Percentiles rank a stretch among this genome's conserved stretches.
Conservation (phyloP, 2,797 vertebrate species). For the Myotis pilosus region DNA sequence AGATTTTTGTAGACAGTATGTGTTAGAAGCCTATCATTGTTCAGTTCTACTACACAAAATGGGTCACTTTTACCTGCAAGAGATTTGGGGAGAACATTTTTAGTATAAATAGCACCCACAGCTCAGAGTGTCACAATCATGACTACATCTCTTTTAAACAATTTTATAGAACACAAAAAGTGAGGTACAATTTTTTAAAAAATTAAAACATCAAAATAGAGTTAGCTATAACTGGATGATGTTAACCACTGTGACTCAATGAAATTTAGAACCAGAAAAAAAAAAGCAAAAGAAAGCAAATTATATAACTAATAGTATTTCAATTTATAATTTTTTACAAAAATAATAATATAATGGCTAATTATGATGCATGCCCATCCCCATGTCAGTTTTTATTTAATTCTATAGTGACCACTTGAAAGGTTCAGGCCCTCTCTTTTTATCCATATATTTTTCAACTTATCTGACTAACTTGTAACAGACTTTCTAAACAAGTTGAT, state of each 20-base stretch:
- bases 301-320: conserved; percentile 47
- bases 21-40: conserved; percentile 96
- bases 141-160: not conserved
- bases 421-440: not conserved
- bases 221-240: conserved; percentile 52
- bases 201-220: conserved; percentile 30
- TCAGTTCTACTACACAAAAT: conserved; percentile 97
- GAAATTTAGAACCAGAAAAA: conserved; percentile 62
- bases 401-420: conserved; percentile 36
- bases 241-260: conserved; percentile 43
- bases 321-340: conserved; percentile 39
- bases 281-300: conserved; percentile 11
- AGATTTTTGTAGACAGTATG: conserved; percentile 99
- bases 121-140: not conserved
- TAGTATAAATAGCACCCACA: conserved; percentile 20
- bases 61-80: conserved; percentile 96
- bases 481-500: conserved; percentile 33
- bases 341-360: conserved; percentile 42
- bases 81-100: conserved; percentile 51
- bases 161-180: not conserved
- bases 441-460: not conserved
- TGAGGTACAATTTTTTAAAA: not conserved
- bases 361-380: not conserved
- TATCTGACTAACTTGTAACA: conserved; percentile 11
- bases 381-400: conserved; percentile 51